Evolutionary conservation across 1,140 invertebrate species (phyloP).

Genomic region (Cephus cinctus): DNA sequence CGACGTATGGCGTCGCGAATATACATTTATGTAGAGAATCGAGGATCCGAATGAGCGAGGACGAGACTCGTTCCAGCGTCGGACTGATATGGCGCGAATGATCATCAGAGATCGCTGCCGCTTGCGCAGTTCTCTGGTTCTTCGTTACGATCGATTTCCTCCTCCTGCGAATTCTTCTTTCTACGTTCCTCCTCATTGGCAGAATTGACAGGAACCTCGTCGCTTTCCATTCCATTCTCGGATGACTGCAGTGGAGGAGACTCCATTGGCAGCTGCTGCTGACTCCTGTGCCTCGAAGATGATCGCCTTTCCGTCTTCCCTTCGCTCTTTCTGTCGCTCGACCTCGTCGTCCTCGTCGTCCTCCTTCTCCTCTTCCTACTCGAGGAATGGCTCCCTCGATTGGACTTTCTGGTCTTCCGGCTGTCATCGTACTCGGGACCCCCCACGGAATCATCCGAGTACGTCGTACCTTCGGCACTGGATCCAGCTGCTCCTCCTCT

Average conservation of each 20-base stretch:
- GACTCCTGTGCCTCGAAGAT: conserved; percentile 13
- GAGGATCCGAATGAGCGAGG: too few relatives aligned
- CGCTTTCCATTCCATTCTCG: too few relatives aligned
- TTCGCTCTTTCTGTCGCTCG: background rate
- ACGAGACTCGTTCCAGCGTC: too few relatives aligned
- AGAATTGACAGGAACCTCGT: conserved; percentile 15
- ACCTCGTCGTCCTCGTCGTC: background rate
- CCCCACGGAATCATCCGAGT: background rate
- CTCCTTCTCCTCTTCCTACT: conserved; percentile 18
- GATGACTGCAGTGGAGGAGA: conserved; percentile 5
- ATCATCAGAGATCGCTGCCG: conserved; percentile 14
- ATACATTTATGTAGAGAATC: too few relatives aligned
- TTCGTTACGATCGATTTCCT: conserved; percentile 4
- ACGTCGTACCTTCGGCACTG: background rate
- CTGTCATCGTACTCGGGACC: conserved; percentile 11
- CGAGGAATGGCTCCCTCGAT: too few relatives aligned
- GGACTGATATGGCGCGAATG: background rate
- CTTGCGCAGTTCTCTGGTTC: conserved; percentile 18
- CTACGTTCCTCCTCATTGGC: conserved; percentile 11
- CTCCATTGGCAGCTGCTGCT: conserved; percentile 7
- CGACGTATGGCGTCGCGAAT: too few relatives aligned
- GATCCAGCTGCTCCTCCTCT: background rate
- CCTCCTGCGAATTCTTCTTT: conserved; percentile 9
- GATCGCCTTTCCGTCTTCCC: conserved; percentile 13
- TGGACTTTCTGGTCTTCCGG: conserved; percentile 3